Conservation (phyloP, 2,888 invertebrate genomes). For the Barypeithes pellucidus region DNA sequence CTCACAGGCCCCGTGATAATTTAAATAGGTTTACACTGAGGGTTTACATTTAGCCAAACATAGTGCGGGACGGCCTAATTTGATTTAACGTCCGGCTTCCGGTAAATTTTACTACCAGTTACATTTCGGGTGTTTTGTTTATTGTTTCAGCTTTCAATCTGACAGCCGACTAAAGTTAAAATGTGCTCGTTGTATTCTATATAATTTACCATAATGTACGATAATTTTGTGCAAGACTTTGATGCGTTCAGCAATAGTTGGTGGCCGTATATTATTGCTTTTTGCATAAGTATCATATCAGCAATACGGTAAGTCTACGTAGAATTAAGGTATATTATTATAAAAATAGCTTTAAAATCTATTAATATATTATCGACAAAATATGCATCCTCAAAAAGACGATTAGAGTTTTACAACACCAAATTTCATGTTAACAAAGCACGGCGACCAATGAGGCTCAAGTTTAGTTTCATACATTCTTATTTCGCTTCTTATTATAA, state of each 20-base stretch:
- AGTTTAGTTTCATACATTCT: too few relatives aligned
- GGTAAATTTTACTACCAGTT: conserved; percentile 31
- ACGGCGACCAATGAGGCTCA: too few relatives aligned
- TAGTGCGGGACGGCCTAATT: conserved; percentile 21
- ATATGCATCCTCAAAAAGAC: too few relatives aligned
- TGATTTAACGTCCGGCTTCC: conserved; percentile 31
- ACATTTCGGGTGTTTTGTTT: conserved; percentile 21
- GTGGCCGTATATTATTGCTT: conserved; percentile 74
- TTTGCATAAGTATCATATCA: conserved; percentile 71
- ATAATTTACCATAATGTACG: conserved; percentile 37
- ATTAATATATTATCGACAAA: too few relatives aligned
- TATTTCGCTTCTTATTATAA: too few relatives aligned
- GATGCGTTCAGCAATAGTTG: conserved; percentile 67
- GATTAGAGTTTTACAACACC: too few relatives aligned
- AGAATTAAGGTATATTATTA: too few relatives aligned
- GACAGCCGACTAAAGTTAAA: conserved; percentile 13
- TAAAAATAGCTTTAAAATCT: too few relatives aligned
- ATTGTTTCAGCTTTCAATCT: conserved; percentile 25
- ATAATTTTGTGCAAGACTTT: conserved; percentile 59
- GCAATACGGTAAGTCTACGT: conserved; percentile 72
- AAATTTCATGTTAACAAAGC: too few relatives aligned
- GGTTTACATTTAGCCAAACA: conserved; percentile 24
- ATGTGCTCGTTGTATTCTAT: neutral
- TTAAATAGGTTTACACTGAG: conserved; percentile 17
- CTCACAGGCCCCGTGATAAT: conserved; percentile 14